Conservation (phyloP, 2,797 vertebrate species). For the Cygnus olor region DNA sequence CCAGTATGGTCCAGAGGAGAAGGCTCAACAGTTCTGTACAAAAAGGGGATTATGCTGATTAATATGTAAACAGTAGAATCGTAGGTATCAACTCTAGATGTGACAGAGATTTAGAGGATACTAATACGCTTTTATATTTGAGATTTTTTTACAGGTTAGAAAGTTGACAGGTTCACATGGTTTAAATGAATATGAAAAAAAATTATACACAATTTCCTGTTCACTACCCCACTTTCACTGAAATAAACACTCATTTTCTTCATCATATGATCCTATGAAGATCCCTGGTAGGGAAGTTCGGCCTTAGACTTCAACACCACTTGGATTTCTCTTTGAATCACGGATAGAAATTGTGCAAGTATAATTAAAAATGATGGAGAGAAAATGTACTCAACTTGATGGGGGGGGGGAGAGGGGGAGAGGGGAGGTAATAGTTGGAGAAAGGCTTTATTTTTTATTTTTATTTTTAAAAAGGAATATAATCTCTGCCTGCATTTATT, state of each 20-base stretch:
- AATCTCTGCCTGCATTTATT: not conserved
- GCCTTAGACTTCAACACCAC: not conserved
- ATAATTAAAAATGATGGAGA: not conserved
- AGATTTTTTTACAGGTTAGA: too few species aligned
- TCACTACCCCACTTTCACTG: too few species aligned
- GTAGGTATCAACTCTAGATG: too few species aligned
- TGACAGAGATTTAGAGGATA: too few species aligned
- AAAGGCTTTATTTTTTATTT: not conserved
- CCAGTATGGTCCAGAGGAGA: slow-evolving; percentile 89
- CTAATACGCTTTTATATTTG: too few species aligned
- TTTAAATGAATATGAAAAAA: too few species aligned
- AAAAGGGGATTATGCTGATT: too few species aligned
- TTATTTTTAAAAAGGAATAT: not conserved
- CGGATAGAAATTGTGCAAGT: not conserved
- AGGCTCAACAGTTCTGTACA: slow-evolving; percentile 79
- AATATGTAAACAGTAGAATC: too few species aligned
- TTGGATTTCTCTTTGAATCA: not conserved
- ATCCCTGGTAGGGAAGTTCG: not conserved
- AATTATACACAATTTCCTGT: too few species aligned
- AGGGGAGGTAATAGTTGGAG: not conserved
- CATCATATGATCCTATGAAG: rapidly evolving
- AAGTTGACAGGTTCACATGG: too few species aligned
- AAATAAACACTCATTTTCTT: not conserved
- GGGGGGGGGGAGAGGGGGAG: too few species aligned
- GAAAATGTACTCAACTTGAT: not conserved